phyloP scores from a whole-genome alignment of 2,113 vertebrate species.

The Gallinago paraguaiae region DNA sequence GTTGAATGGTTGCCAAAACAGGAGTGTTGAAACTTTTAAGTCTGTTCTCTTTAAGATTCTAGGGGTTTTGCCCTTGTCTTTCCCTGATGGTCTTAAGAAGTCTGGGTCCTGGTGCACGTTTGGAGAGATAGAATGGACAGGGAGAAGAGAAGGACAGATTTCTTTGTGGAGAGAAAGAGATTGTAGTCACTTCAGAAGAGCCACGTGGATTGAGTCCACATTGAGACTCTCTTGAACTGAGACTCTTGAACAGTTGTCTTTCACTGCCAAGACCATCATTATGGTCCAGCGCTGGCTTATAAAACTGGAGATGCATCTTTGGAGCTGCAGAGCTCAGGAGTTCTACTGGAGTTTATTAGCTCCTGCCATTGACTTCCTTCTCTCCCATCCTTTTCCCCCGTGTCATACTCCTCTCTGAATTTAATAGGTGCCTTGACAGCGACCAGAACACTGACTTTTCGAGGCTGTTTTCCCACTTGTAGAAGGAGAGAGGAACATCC shows the following conservation, averaged over 20 bases:
- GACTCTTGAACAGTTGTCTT: not conserved
- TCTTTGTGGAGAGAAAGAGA: not conserved
- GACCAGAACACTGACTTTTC: not conserved
- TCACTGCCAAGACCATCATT: not conserved
- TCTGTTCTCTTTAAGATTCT: not conserved
- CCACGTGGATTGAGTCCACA: not conserved
- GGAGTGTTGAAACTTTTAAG: not conserved
- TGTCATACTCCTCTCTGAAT: not conserved
- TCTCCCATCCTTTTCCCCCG: not conserved
- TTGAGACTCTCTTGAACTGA: not conserved
- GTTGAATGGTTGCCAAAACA: not conserved
- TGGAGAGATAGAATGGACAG: not conserved
- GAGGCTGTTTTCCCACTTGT: not conserved
- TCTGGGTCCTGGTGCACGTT: not conserved
- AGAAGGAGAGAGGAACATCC: not conserved
- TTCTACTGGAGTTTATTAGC: not conserved
- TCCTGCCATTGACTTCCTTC: not conserved
- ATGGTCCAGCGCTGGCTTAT: not conserved
- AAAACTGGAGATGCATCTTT: not conserved
- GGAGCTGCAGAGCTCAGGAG: constrained; percentile 29
- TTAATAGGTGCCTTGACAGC: not conserved
- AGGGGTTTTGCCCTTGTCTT: not conserved
- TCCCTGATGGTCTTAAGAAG: not conserved
- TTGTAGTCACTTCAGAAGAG: not conserved
- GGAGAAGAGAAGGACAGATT: not conserved